phyloP scores from a whole-genome alignment of 2,797 vertebrate species.

The Caiman crocodilus region DNA sequence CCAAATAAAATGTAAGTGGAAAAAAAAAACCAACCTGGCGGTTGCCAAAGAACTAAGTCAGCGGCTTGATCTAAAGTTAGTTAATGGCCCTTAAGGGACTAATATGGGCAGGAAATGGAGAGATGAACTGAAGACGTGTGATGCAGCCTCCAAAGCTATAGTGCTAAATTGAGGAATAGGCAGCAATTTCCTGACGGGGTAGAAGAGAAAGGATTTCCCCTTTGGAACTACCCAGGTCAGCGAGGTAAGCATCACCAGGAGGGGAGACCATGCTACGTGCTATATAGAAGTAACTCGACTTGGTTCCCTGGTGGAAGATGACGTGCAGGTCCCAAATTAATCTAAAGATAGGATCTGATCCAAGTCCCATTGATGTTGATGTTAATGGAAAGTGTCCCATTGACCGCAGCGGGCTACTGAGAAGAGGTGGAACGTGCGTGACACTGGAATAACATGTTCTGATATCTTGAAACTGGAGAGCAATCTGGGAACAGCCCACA shows the following conservation, averaged over 20 bases:
- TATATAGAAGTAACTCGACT: not conserved
- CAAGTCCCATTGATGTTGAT: not conserved
- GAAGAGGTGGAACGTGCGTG: not conserved
- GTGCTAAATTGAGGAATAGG: not conserved
- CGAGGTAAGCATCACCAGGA: not conserved
- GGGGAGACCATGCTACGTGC: not conserved
- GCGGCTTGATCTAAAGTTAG: not conserved
- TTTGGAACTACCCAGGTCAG: not conserved
- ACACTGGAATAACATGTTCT: not conserved
- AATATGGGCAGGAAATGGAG: not conserved
- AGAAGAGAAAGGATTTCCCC: not conserved
- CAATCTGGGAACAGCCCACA: not conserved
- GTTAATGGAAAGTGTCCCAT: not conserved
- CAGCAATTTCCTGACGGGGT: not conserved
- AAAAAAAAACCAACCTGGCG: not conserved
- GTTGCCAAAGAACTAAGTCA: not conserved
- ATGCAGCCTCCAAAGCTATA: fast-evolving
- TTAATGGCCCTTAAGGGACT: not conserved
- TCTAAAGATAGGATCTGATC: not conserved
- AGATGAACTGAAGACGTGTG: not conserved
- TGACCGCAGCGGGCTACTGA: not conserved
- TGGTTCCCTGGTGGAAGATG: not conserved
- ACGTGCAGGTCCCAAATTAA: not conserved
- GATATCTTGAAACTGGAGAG: not conserved
- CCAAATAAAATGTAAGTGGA: not conserved